Evolutionary conservation across 2,113 vertebrate genomes (phyloP).

Genomic region (Plestiodon gilberti): DNA sequence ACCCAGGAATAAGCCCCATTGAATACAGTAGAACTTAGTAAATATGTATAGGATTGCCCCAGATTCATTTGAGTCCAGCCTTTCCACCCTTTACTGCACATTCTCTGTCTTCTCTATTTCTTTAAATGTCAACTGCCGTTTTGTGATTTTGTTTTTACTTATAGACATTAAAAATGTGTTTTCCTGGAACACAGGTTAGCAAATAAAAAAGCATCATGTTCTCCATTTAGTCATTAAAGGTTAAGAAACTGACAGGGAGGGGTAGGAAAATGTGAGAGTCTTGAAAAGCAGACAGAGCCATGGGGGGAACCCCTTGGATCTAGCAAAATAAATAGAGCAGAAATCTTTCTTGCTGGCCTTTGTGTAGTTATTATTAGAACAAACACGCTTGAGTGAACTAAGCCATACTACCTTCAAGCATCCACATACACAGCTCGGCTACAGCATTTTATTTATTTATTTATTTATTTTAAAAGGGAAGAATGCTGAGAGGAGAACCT

Average conservation of each 20-base stretch:
- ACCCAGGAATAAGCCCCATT: too few relatives aligned
- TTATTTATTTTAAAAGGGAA: slow-evolving; percentile 22
- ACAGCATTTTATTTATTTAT: not conserved
- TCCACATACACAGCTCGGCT: slow-evolving; percentile 46
- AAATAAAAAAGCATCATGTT: not conserved
- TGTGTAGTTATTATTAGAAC: slow-evolving; percentile 75
- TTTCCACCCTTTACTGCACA: not conserved
- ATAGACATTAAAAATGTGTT: not conserved
- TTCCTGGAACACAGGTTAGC: not conserved
- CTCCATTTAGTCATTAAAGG: not conserved
- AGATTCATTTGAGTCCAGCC: not conserved
- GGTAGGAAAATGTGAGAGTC: not conserved
- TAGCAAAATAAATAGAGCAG: slow-evolving; percentile 73
- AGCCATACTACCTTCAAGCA: slow-evolving; percentile 60
- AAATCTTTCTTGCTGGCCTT: slow-evolving; percentile 73
- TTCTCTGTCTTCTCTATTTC: not conserved
- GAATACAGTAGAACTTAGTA: too few relatives aligned
- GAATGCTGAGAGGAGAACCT: not conserved
- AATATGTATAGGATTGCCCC: too few relatives aligned
- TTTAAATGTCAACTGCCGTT: not conserved
- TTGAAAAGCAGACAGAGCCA: slow-evolving; percentile 59
- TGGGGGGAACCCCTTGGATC: slow-evolving; percentile 46
- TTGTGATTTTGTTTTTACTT: not conserved
- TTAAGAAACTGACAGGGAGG: slow-evolving; percentile 42
- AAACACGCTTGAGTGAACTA: slow-evolving; percentile 61